A percentile compares a stretch with the other conserved stretches of the same genome.
These are phyloP conservation scores for Apotomis capreana DNA, from an alignment of 2,888 invertebrate genomes.

Conservation along the genomic window DNA sequence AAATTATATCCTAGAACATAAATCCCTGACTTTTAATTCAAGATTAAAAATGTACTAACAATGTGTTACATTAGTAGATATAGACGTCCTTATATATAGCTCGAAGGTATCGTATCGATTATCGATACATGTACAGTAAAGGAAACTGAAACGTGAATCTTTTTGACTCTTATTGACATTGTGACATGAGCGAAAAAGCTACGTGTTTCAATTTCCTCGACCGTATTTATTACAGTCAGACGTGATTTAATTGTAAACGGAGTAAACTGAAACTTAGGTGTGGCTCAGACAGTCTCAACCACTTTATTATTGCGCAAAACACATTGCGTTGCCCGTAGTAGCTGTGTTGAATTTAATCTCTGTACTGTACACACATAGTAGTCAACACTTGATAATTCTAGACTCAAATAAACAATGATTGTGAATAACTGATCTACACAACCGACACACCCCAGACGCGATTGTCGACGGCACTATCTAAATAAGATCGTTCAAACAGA, in stretches of 20 bases:
- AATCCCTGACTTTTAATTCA: no score
- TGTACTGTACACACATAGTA: slow-evolving; percentile 13
- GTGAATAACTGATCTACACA: slow-evolving; percentile 24
- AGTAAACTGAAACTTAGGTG: neutral
- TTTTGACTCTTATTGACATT: no score
- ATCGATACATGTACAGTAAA: no score
- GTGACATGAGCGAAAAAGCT: no score
- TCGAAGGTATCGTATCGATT: no score
- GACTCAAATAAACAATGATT: slow-evolving; percentile 28
- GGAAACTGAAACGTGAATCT: no score
- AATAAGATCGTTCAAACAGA: slow-evolving; percentile 23
- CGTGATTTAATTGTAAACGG: neutral
- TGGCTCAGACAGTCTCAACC: neutral
- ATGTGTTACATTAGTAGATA: no score
- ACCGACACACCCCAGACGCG: slow-evolving; percentile 31
- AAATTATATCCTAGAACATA: no score
- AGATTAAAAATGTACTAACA: no score
- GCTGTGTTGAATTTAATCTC: slow-evolving; percentile 1
- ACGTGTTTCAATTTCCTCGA: no score
- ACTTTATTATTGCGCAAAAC: neutral
- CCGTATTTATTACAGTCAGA: neutral
- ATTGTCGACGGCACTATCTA: slow-evolving; percentile 16
- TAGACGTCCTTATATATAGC: no score
- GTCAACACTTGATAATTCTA: slow-evolving; percentile 26
- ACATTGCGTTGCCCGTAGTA: neutral